These are phyloP conservation scores for Itoplectis maculator DNA, from an alignment of 2,888 invertebrate genomes.

Conservation along the genomic window DNA sequence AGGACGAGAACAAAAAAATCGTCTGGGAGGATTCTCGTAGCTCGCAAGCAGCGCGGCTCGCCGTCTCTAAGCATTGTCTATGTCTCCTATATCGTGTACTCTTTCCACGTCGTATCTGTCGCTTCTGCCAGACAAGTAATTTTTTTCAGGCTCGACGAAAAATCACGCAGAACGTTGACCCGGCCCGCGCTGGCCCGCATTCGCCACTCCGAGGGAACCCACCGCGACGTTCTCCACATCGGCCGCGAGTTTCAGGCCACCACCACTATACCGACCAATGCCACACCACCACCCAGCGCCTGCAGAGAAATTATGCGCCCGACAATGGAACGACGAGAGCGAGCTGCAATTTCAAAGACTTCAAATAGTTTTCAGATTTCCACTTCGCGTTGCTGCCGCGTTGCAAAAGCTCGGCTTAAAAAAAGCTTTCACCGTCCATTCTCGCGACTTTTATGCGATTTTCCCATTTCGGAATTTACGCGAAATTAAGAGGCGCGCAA, in stretches of 20 bases:
- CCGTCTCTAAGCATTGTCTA: slow-evolving; percentile 26
- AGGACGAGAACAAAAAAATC: slow-evolving; percentile 33
- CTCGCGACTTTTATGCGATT: background rate
- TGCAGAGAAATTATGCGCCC: background rate
- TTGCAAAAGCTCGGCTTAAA: background rate
- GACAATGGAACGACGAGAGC: slow-evolving; percentile 39
- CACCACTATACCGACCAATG: no score
- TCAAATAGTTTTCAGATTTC: slow-evolving; percentile 11
- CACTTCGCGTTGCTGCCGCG: background rate
- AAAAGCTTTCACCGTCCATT: slow-evolving; percentile 1
- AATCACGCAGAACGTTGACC: slow-evolving; percentile 57
- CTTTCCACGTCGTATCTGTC: background rate
- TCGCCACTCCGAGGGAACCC: slow-evolving; percentile 13
- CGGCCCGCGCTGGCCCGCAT: no score
- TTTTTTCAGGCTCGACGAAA: slow-evolving; percentile 41
- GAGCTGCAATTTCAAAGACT: slow-evolving; percentile 21
- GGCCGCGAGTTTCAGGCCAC: slow-evolving; percentile 43
- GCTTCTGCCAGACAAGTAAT: slow-evolving; percentile 50
- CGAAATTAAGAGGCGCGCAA: slow-evolving; percentile 8
- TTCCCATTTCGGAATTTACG: background rate
- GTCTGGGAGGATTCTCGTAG: slow-evolving; percentile 2
- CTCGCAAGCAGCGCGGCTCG: slow-evolving; percentile 16
- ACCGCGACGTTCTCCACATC: slow-evolving; percentile 12
- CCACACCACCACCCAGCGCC: no score
- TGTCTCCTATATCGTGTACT: slow-evolving; percentile 20